Evolutionary conservation across 2,113 vertebrate species (phyloP), one percentile per base, ranked within the genome.

Genomic region (Choloepus hoffmanni): DNA sequence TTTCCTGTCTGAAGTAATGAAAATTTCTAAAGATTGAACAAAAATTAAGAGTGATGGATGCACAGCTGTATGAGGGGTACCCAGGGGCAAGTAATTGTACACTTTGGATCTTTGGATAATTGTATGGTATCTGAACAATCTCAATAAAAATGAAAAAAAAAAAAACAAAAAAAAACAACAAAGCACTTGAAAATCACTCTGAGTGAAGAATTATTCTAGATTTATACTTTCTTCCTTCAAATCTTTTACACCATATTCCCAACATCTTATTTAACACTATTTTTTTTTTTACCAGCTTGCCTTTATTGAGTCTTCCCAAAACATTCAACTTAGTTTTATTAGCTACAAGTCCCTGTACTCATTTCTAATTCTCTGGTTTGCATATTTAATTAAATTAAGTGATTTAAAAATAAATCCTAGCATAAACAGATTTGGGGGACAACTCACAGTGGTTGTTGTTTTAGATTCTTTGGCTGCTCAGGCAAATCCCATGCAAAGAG

Each of bases 231-330:
- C 24, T 67, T 76, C 24, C 55, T 50, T 67, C 30, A 53, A 2
- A 36, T 92, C 30, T 92, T 86, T 83, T 33, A 76, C 4, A 16
- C 10, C 82, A 11, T 62, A 16, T 72, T 18, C n/a, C 43, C 33
- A 84, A 13, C 18, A 74, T 53, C 43, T 73, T 58, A 79, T 90
- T 83, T 70, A 36, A 1, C 48, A 24, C 28, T 72, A 30, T 67
- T 93, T 90, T 78, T 21, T 21, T 36, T 91, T 95, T 89, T 50
- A 40, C 63, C 74, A 79, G 68, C 58, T 89, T 55, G 36, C 14
- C 14, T 50, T 93, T 43, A 53, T 76, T 62, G 55, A 62, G 21
- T 86, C 67, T 83, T 88, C 63, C 62, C 30, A 24, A 85, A 89
- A 50, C 23, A 24, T 74, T 79, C 33, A 30, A 74, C 26, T 86